Conservation (phyloP, 2,888 invertebrate genomes). For the Stomorhina lunata region DNA sequence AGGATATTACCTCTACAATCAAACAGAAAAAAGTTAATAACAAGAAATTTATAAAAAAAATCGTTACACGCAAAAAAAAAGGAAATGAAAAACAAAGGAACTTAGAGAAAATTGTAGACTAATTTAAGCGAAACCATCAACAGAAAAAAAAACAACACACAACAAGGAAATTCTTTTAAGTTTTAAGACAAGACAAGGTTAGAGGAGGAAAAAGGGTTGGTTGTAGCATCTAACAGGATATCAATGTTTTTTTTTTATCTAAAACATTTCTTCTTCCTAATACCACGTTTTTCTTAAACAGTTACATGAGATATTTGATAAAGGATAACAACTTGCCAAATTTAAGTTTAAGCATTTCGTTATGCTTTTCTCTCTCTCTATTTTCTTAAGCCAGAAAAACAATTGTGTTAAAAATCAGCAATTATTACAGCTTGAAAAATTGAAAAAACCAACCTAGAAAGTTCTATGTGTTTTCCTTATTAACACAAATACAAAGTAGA, state of each 20-base stretch:
- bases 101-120: conserved; percentile 44
- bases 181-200: neutral
- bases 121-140: conserved; percentile 52
- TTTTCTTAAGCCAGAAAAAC: neutral
- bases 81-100: conserved; percentile 56
- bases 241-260: conserved; percentile 33
- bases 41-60: conserved; percentile 25
- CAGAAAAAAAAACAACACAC: neutral
- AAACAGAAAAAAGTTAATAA: conserved; percentile 45
- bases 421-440: conserved; percentile 39
- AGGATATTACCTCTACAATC: conserved; percentile 51
- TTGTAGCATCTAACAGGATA: conserved; percentile 45
- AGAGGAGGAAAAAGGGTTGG: neutral
- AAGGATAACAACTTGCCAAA: neutral
- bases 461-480: neutral
- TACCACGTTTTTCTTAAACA: neutral
- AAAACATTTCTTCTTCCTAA: conserved; percentile 1
- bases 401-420: conserved; percentile 59
- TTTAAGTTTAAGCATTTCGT: neutral
- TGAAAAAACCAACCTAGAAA: conserved; percentile 1
- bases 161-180: neutral
- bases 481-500: no score
- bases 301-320: conserved; percentile 23
- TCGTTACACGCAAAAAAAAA: conserved; percentile 13
- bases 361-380: neutral